phyloP scores from a whole-genome alignment of 2,113 vertebrate species.

The Poicephalus meyeri region DNA sequence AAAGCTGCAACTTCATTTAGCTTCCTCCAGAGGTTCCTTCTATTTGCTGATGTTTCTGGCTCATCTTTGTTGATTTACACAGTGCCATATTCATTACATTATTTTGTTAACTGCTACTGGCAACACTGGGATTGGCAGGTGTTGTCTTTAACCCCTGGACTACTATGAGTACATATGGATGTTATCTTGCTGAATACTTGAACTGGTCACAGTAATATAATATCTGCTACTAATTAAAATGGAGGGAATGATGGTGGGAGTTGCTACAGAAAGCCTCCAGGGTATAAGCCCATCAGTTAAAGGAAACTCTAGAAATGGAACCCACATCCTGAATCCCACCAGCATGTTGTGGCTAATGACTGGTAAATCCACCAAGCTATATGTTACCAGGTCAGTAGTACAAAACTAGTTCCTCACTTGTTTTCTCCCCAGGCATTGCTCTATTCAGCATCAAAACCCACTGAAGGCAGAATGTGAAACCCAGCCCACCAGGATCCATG shows the following conservation, averaged over 20 bases:
- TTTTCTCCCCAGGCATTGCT: not conserved
- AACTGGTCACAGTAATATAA: not conserved
- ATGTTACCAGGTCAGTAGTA: not conserved
- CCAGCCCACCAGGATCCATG: not conserved
- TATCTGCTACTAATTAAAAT: not conserved
- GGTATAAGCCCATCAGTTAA: rapidly evolving
- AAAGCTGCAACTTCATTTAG: not conserved
- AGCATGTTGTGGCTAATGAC: not conserved
- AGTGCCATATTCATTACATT: not conserved
- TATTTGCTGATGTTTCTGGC: not conserved
- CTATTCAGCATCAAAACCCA: not conserved
- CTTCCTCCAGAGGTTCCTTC: not conserved
- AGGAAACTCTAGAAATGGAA: not conserved
- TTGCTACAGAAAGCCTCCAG: not conserved
- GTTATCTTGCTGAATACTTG: not conserved
- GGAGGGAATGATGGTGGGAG: not conserved
- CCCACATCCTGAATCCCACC: not conserved
- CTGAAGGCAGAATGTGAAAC: not conserved
- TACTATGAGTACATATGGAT: not conserved
- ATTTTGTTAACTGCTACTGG: not conserved
- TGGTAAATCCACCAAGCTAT: not conserved
- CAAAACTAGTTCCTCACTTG: not conserved
- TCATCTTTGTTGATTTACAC: not conserved
- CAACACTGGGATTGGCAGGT: not conserved
- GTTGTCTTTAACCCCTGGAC: not conserved